Conservation (phyloP, 2,113 vertebrate genomes). For the Phalacrocorax brasilianus region DNA sequence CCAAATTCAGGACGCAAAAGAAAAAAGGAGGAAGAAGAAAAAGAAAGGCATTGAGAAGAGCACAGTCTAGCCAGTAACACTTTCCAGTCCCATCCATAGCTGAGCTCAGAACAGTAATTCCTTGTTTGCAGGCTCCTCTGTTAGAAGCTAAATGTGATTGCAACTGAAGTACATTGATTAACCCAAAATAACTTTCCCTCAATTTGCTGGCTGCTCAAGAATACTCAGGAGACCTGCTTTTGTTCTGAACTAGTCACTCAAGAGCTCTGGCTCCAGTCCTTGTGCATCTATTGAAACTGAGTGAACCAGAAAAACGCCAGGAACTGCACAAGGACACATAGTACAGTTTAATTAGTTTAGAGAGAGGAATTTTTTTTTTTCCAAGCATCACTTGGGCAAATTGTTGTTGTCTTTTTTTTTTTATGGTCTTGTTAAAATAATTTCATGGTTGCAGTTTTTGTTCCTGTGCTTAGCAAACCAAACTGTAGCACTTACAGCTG, state of each 20-base stretch:
- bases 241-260: constrained; percentile 75
- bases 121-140: constrained; percentile 63
- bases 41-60: not conserved
- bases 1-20: constrained; percentile 17
- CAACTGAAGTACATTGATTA: constrained; percentile 71
- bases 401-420: constrained; percentile 40
- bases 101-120: constrained; percentile 57
- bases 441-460: constrained; percentile 72
- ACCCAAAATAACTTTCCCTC: constrained; percentile 72
- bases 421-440: constrained; percentile 73
- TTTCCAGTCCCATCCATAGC: constrained; percentile 51
- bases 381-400: constrained; percentile 69
- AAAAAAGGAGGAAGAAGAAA: not conserved
- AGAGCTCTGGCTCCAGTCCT: constrained; percentile 70
- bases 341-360: constrained; percentile 77
- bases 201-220: constrained; percentile 69
- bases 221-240: constrained; percentile 72
- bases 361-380: constrained; percentile 39
- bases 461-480: constrained; percentile 69
- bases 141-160: constrained; percentile 68
- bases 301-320: constrained; percentile 76
- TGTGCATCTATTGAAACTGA: constrained; percentile 71
- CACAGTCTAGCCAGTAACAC: constrained; percentile 46
- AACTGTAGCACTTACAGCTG: constrained; percentile 39
- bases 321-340: constrained; percentile 73